These are phyloP conservation scores for Hirtodrosophila duncani DNA, from an alignment of 2,888 invertebrate genomes.

Conservation along the genomic window DNA sequence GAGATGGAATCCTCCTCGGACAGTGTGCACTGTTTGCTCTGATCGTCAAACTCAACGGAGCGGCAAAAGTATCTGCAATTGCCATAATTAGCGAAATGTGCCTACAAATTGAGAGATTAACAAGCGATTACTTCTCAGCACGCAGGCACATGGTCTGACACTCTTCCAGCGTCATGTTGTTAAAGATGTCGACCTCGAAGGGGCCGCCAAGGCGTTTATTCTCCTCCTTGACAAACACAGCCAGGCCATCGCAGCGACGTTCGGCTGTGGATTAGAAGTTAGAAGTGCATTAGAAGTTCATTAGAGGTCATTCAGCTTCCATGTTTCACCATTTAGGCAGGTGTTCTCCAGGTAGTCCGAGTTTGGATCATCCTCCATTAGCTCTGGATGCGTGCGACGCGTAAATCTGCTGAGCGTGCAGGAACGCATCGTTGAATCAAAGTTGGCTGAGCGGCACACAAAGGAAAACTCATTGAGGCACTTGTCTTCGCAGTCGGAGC, in stretches of 20 bases:
- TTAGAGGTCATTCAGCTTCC: slow-evolving; percentile 48
- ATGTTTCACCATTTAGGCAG: slow-evolving; percentile 93
- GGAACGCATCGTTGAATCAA: slow-evolving; percentile 86
- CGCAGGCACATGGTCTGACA: slow-evolving; percentile 92
- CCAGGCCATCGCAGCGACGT: slow-evolving; percentile 90
- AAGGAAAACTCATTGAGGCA: slow-evolving; percentile 93
- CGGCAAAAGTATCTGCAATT: slow-evolving; percentile 87
- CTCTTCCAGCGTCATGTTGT: slow-evolving; percentile 91
- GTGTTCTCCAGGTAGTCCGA: slow-evolving; percentile 95
- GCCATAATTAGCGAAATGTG: slow-evolving; percentile 34
- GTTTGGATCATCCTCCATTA: slow-evolving; percentile 90
- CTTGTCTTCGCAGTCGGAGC: slow-evolving; percentile 93
- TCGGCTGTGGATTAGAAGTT: slow-evolving; percentile 81
- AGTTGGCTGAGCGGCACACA: slow-evolving; percentile 92
- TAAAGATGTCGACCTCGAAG: slow-evolving; percentile 92
- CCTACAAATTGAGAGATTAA: slow-evolving; percentile 19
- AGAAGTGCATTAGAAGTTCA: not conserved
- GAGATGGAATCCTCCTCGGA: slow-evolving; percentile 95
- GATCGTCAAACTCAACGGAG: slow-evolving; percentile 92
- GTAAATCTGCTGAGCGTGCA: slow-evolving; percentile 91
- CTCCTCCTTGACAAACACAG: slow-evolving; percentile 93
- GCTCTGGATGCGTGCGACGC: slow-evolving; percentile 89
- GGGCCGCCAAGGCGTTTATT: slow-evolving; percentile 92
- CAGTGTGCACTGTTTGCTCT: slow-evolving; percentile 90
- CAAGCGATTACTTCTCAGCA: slow-evolving; percentile 85